Conservation (phyloP, 2,797 vertebrate species). For the Sciaenops ocellatus region DNA sequence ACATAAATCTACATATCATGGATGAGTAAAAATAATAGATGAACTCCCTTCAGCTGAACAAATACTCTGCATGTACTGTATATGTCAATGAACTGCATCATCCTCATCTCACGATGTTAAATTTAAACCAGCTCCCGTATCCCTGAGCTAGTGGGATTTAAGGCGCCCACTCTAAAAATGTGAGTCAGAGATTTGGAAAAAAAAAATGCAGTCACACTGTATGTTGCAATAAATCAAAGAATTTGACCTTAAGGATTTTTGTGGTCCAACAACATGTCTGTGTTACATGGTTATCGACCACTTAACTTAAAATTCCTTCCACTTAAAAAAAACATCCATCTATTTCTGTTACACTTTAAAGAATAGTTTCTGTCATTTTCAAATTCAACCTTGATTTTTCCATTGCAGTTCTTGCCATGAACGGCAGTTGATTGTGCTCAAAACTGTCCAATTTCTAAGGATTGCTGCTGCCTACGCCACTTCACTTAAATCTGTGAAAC, state of each 20-base stretch:
- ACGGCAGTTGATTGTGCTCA: neutral
- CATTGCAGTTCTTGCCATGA: neutral
- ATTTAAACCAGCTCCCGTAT: slow-evolving; percentile 58
- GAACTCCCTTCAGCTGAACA: slow-evolving; percentile 63
- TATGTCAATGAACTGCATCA: slow-evolving; percentile 69
- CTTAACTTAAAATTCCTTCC: neutral
- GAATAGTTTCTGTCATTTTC: slow-evolving; percentile 12
- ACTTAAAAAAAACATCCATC: slow-evolving; percentile 7
- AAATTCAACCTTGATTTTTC: slow-evolving; percentile 6
- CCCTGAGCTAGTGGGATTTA: slow-evolving; percentile 43
- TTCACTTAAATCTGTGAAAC: neutral
- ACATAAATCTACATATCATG: slow-evolving; percentile 74
- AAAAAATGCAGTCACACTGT: slow-evolving; percentile 12
- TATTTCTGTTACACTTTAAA: slow-evolving; percentile 22
- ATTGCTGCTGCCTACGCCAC: neutral
- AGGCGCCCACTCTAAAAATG: slow-evolving; percentile 54
- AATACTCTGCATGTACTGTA: slow-evolving; percentile 60
- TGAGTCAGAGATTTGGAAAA: slow-evolving; percentile 55
- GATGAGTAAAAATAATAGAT: slow-evolving; percentile 73
- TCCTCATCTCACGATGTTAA: slow-evolving; percentile 55
- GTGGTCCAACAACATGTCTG: slow-evolving; percentile 24
- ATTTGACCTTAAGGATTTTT: slow-evolving; percentile 46
- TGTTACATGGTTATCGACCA: neutral
- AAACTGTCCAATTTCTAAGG: neutral
- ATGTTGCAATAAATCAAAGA: slow-evolving; percentile 48